Conservation (phyloP, 2,113 vertebrate species). For the Mustela nigripes region DNA sequence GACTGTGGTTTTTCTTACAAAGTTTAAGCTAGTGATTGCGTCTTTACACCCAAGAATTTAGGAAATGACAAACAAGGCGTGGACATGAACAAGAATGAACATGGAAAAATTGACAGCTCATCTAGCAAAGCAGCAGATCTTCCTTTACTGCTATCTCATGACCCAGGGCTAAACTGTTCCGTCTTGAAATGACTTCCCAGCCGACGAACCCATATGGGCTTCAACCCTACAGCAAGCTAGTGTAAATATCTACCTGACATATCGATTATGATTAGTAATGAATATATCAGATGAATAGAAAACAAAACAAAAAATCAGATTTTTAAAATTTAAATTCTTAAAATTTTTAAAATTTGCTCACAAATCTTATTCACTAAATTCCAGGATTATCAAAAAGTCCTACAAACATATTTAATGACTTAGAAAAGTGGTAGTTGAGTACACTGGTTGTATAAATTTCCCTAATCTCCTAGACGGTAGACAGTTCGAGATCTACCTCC, state of each 20-base stretch:
- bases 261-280: neutral
- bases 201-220: neutral
- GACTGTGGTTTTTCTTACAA: neutral
- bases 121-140: neutral
- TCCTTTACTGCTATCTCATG: neutral
- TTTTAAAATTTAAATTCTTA: no score
- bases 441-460: neutral
- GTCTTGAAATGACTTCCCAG: neutral
- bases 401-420: neutral
- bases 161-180: fast-evolving
- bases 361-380: neutral
- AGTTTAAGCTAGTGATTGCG: neutral
- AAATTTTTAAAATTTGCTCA: neutral
- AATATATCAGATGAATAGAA: neutral
- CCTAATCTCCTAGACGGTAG: neutral
- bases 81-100: neutral
- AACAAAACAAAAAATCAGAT: neutral
- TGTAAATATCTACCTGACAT: neutral
- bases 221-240: neutral
- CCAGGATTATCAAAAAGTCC: neutral
- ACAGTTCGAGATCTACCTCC: neutral
- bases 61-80: neutral
- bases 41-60: constrained; percentile 35
- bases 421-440: neutral
- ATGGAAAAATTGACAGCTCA: neutral